Conservation (phyloP, 2,797 vertebrate genomes). For the Sphenopsis melanotis region DNA sequence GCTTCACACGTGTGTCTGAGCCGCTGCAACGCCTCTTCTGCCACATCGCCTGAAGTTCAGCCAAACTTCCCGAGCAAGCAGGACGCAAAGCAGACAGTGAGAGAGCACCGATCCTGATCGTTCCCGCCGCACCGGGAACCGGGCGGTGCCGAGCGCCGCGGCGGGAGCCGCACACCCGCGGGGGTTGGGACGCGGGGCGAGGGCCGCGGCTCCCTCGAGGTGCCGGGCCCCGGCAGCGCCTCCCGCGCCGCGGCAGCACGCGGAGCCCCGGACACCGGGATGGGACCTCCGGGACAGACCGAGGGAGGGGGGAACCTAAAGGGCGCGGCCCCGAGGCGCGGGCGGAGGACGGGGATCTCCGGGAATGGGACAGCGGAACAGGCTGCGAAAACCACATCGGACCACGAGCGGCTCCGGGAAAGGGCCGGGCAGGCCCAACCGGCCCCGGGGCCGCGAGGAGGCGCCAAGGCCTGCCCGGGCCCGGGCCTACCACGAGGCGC, state of each 20-base stretch:
- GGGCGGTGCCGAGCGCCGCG: background rate
- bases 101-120: background rate
- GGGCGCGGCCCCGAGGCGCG: too few relatives aligned
- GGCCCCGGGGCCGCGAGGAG: background rate
- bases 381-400: fast-evolving
- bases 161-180: too few relatives aligned
- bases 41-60: background rate
- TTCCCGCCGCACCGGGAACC: background rate
- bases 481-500: background rate
- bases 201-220: background rate
- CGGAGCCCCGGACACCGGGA: background rate
- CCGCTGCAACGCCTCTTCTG: background rate
- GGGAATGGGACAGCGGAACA: fast-evolving
- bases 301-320: fast-evolving
- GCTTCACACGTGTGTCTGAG: background rate
- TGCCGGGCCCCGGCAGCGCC: background rate
- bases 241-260: background rate
- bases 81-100: fast-evolving
- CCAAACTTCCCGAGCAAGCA: background rate
- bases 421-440: background rate
- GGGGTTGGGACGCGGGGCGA: fast-evolving
- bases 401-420: background rate
- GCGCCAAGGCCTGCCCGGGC: background rate
- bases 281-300: background rate
- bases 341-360: fast-evolving